Percentiles rank a stretch among this genome's conserved stretches.
Conservation (phyloP, 2,888 invertebrate genomes). For the Drosophila kuntzei region DNA sequence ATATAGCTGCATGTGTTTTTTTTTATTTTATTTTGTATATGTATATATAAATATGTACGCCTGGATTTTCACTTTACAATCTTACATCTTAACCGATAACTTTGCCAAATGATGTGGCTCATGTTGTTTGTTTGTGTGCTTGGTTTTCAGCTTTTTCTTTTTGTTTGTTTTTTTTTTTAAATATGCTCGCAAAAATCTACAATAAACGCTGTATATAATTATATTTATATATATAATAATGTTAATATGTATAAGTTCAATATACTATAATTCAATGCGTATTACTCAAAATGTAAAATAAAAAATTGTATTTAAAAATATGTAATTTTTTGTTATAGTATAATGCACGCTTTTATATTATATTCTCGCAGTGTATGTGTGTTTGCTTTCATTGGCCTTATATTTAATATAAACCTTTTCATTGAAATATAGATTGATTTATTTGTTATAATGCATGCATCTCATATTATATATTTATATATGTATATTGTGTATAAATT, state of each 20-base stretch:
- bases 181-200: constrained; percentile 80
- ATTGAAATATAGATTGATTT: constrained; percentile 54
- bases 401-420: constrained; percentile 56
- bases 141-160: constrained; percentile 61
- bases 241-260: constrained; percentile 58
- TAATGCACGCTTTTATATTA: constrained; percentile 53
- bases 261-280: constrained; percentile 69
- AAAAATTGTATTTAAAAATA: constrained; percentile 79
- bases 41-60: constrained; percentile 78
- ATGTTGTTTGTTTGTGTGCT: constrained; percentile 57
- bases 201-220: constrained; percentile 65
- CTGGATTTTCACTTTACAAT: constrained; percentile 76
- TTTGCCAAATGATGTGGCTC: constrained; percentile 66
- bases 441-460: constrained; percentile 58
- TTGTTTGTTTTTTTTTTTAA: constrained; percentile 47
- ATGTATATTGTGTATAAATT: constrained; percentile 73
- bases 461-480: constrained; percentile 43
- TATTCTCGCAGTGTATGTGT: constrained; percentile 47
- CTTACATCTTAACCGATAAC: constrained; percentile 66
- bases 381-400: constrained; percentile 48
- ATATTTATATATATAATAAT: constrained; percentile 41
- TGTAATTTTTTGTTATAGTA: constrained; percentile 60
- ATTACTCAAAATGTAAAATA: constrained; percentile 77
- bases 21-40: constrained; percentile 55
- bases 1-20: constrained; percentile 66